Percentiles rank a stretch among this genome's conserved stretches.
phyloP scores from a whole-genome alignment of 2,113 vertebrate species.

The Mohoua ochrocephala region DNA sequence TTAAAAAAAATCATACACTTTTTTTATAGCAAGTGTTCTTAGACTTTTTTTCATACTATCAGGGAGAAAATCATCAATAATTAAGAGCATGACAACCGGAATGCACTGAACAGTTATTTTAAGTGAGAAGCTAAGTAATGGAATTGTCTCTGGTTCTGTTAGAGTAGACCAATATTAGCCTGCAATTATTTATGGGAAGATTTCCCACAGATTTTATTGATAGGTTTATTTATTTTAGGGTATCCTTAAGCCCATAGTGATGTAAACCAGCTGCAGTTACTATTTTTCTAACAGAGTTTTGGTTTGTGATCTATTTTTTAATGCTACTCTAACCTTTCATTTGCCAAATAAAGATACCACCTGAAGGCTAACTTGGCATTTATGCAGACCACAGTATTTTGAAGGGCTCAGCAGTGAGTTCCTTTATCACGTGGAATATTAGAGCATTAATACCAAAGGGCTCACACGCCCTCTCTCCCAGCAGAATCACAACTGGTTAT shows the following conservation, averaged over 20 bases:
- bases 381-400: background rate
- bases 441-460: background rate
- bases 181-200: background rate
- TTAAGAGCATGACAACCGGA: background rate
- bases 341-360: background rate
- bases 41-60: background rate
- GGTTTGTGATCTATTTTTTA: background rate
- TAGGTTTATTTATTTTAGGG: background rate
- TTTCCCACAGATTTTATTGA: background rate
- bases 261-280: background rate
- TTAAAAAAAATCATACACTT: background rate
- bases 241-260: background rate
- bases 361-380: background rate
- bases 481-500: background rate
- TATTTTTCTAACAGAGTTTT: background rate
- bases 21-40: background rate
- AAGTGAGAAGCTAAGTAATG: background rate
- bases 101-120: background rate
- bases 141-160: background rate
- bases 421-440: background rate
- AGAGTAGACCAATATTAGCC: background rate
- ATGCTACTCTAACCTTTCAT: background rate
- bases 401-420: background rate
- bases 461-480: background rate
- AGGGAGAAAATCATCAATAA: background rate